These are phyloP conservation scores for Macrophya alboannulata DNA, from an alignment of 2,888 invertebrate species.

Conservation along the genomic window DNA sequence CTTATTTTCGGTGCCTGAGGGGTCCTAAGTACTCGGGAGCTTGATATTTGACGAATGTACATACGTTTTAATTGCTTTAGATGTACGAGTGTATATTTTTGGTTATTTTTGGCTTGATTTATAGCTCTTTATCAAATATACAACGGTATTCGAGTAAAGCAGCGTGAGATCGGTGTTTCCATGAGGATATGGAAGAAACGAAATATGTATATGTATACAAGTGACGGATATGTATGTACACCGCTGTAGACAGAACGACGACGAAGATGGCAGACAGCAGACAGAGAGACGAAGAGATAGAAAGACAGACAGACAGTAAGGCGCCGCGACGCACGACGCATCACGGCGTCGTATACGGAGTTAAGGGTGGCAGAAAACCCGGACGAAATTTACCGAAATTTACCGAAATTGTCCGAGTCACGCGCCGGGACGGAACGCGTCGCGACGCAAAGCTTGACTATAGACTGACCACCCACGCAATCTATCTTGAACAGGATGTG, in stretches of 20 bases:
- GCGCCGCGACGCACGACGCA: slow-evolving; percentile 34
- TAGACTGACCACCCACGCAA: slow-evolving; percentile 22
- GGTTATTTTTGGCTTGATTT: background rate
- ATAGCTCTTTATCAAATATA: background rate
- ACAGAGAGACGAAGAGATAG: slow-evolving; percentile 21
- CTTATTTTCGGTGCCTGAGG: background rate
- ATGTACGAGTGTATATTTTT: background rate
- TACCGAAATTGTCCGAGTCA: background rate
- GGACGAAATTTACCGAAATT: slow-evolving; percentile 28
- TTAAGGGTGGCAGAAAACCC: background rate
- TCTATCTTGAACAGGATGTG: background rate
- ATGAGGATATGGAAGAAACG: background rate
- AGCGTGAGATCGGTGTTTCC: slow-evolving; percentile 10
- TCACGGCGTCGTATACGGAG: background rate
- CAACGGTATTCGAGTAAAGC: background rate
- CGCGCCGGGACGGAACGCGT: background rate
- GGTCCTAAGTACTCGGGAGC: background rate
- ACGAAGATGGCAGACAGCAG: slow-evolving; percentile 34
- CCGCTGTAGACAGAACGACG: slow-evolving; percentile 16
- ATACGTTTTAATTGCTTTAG: background rate
- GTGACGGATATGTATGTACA: background rate
- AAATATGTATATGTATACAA: background rate
- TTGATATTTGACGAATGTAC: background rate
- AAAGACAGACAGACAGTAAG: slow-evolving; percentile 45
- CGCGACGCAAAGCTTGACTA: background rate